Evolutionary conservation across 2,797 vertebrate species (phyloP), one percentile per base, ranked within the genome.

Genomic region (Florisuga fusca): DNA sequence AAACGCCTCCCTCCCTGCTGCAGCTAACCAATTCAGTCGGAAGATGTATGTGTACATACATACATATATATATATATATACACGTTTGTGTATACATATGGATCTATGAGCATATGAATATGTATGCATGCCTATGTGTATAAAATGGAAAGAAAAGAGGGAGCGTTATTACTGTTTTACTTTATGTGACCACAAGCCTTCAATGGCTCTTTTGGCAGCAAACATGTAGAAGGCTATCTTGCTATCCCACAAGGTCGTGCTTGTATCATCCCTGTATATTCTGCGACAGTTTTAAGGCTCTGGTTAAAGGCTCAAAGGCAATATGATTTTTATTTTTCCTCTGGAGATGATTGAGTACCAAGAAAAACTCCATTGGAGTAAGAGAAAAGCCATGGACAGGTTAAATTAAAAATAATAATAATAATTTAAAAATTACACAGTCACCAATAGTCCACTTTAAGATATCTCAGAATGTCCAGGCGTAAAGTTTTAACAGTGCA

Each of bases 1-100:
- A 95, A 97, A 90, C 87, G 89, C 95, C 87, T 88, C 93, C 88
- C 93, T 93, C 91, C 89, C 88, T 72, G 38, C 29, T 89, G 89
- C 54, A 71, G 92, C 91, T 90, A 93, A 88, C 85, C 87, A 46
- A 87, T 87, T 94, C 96, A 54, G 41, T 74, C 5, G 21, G 72
- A 84, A 90, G 75, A 59, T 84, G 64, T 23, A 77, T 36, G 34
- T 73, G 13, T 26, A 29, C 14, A 5, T 45, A 34, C 41, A 53
- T 34, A n/a, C 6, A 4, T 3, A 33, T 22, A 41, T 15, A 1
- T 12, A 1, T n/a, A 0, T 15, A 0, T 51, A 1, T 13, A 5
- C 6, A 7, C 17, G 11, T 16, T 23, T 11, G 13, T 19, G 2
- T 27, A 25, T 25, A 23, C 1, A 1, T 15, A n/a, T 3, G 54